Evolutionary conservation across 1,140 invertebrate species (phyloP), one percentile per base, ranked within the genome.

Genomic region (Aleiodes sp.): DNA sequence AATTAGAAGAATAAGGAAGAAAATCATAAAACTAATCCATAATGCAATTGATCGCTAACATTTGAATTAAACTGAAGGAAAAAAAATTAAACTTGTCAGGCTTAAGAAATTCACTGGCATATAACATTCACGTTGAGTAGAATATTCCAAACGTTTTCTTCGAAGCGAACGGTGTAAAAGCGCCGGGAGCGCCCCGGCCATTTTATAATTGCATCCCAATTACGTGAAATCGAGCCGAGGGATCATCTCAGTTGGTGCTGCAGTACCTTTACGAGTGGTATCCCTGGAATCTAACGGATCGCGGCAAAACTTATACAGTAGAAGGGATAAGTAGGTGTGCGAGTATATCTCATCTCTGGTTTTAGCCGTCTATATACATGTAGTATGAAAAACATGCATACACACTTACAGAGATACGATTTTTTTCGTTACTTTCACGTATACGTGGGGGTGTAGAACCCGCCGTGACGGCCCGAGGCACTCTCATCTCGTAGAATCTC

Each of bases 161-260:
- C 65, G 65, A 70, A 70, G 65, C 52, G 65, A 70, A 67, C 72
- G 72, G 72, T 70, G 68, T 70, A 73, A 73, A 73, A 73, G 68
- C 67, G 67, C 65, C 68, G 72, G 74, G 57, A 73, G 73, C 76
- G 74, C 41, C 60, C 66, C 33, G 56, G 73, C 67, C 57, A 73
- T 78, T 77, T 78, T 76, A 80, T 78, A 76, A 76, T 80, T 75
- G 74, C 74, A 75, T 77, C 75, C 73, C 75, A 76, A 78, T 77
- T 79, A 78, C 72, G 75, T 73, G 75, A 75, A 71, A 75, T 74
- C 75, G 70, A 73, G 73, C 69, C 46, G 56, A 29, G 56, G 64
- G 69, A 70, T 66, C 67, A 56, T 62, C 64, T 67, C 21, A 10
- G 12, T 56, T 52, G 26, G 28, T 67, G 56, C 28, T 21, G 21